These are phyloP conservation scores for Ophraella communa DNA, from an alignment of 2,888 invertebrate genomes.

Conservation along the genomic window DNA sequence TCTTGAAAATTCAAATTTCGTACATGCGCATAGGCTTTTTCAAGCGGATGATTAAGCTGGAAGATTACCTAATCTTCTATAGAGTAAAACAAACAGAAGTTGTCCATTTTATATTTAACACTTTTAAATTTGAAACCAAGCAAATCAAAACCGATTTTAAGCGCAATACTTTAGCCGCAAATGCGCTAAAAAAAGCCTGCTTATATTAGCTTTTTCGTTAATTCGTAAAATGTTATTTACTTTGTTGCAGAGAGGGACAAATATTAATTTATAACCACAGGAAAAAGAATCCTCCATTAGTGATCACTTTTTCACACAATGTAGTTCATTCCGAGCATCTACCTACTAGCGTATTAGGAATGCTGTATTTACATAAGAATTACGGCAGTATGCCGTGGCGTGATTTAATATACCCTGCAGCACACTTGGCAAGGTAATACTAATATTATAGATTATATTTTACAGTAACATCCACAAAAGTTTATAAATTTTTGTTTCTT, in stretches of 20 bases:
- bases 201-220: too few relatives aligned
- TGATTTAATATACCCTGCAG: slow-evolving; percentile 66
- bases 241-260: slow-evolving; percentile 70
- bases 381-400: slow-evolving; percentile 68
- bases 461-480: not conserved
- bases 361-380: slow-evolving; percentile 64
- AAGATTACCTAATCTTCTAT: too few relatives aligned
- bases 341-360: slow-evolving; percentile 68
- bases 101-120: too few relatives aligned
- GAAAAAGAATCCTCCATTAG: slow-evolving; percentile 61
- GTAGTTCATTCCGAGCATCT: slow-evolving; percentile 56
- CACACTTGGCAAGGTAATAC: slow-evolving; percentile 63
- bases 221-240: too few relatives aligned
- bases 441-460: slow-evolving; percentile 2
- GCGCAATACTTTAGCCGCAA: too few relatives aligned
- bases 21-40: too few relatives aligned
- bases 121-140: too few relatives aligned
- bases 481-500: not conserved
- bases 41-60: too few relatives aligned
- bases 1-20: too few relatives aligned
- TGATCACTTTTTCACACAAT: slow-evolving; percentile 65
- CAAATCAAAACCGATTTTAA: too few relatives aligned
- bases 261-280: slow-evolving; percentile 76
- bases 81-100: too few relatives aligned
- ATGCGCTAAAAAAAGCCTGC: too few relatives aligned